Evolutionary conservation across 2,888 invertebrate species (phyloP).

Genomic region (Epiblema foenella): DNA sequence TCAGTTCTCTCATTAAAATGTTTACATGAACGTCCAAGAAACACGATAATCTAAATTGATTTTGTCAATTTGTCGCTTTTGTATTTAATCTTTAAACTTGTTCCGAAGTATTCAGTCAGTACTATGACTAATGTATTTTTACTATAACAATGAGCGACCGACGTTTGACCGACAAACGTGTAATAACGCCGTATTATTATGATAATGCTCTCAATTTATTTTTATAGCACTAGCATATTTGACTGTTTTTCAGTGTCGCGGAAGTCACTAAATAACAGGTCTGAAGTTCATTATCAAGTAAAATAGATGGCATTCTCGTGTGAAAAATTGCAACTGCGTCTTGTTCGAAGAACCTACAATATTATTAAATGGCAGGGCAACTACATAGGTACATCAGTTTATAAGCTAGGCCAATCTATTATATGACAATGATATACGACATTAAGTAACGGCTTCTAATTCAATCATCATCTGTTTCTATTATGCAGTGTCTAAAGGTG

Average conservation of each 20-base stretch:
- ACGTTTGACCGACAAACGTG: slow-evolving; percentile 62
- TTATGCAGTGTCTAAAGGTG: slow-evolving; percentile 26
- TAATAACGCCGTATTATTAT: slow-evolving; percentile 66
- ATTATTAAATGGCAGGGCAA: slow-evolving; percentile 47
- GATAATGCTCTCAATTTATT: slow-evolving; percentile 64
- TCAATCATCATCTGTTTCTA: slow-evolving; percentile 38
- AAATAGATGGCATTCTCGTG: slow-evolving; percentile 51
- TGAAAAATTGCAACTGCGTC: slow-evolving; percentile 60
- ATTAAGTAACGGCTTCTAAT: slow-evolving; percentile 16
- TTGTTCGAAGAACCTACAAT: slow-evolving; percentile 41
- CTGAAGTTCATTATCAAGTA: slow-evolving; percentile 28
- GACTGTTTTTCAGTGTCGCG: slow-evolving; percentile 51
- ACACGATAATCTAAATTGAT: slow-evolving; percentile 48
- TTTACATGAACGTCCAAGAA: slow-evolving; percentile 18
- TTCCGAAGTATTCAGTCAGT: slow-evolving; percentile 57
- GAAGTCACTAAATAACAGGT: slow-evolving; percentile 36
- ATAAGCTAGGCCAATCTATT: slow-evolving; percentile 59
- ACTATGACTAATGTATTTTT: slow-evolving; percentile 68
- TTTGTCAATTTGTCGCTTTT: slow-evolving; percentile 53
- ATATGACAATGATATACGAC: slow-evolving; percentile 41
- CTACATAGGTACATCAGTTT: slow-evolving; percentile 66
- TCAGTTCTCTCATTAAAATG: slow-evolving; percentile 28
- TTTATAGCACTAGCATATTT: slow-evolving; percentile 53
- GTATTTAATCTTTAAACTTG: slow-evolving; percentile 55
- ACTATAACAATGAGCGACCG: slow-evolving; percentile 69